A percentile compares a stretch with the other conserved stretches of the same genome.
phyloP scores from a whole-genome alignment of 2,113 vertebrate species.

The Ariopsis seemanni region DNA sequence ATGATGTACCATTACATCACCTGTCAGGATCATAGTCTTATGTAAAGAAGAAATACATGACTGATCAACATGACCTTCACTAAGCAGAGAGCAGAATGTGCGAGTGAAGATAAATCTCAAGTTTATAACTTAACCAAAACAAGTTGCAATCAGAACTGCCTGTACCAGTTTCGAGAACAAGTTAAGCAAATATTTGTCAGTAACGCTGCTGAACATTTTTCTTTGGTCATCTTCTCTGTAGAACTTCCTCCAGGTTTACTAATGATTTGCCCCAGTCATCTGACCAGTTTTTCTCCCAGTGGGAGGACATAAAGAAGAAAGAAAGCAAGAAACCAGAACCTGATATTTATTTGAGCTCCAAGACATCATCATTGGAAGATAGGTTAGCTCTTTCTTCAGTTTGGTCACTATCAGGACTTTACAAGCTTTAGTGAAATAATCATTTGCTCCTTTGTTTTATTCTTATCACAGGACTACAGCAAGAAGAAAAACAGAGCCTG shows the following conservation, averaged over 20 bases:
- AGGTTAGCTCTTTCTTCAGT: slow-evolving; percentile 67
- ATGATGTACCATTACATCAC: no score
- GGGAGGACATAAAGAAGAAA: slow-evolving; percentile 82
- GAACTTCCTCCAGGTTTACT: slow-evolving; percentile 68
- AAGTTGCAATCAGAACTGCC: no score
- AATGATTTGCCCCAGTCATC: slow-evolving; percentile 75
- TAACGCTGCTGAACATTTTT: background rate
- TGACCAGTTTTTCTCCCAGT: slow-evolving; percentile 74
- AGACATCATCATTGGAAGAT: slow-evolving; percentile 72
- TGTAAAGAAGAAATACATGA: no score
- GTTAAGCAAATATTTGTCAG: no score
- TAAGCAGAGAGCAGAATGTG: no score
- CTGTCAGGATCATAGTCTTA: no score
- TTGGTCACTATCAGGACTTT: background rate
- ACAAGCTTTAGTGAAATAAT: background rate
- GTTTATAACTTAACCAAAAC: no score
- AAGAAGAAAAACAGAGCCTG: slow-evolving; percentile 79
- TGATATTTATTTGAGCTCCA: slow-evolving; percentile 72
- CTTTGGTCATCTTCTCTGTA: slow-evolving; percentile 4
- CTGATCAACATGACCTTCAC: no score
- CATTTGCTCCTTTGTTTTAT: background rate
- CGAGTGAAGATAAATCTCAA: no score
- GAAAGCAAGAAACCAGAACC: slow-evolving; percentile 73
- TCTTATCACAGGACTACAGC: slow-evolving; percentile 69
- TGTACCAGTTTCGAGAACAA: no score